Evolutionary conservation across 23 tunicate genomes (phyloP), one percentile per base, ranked within the genome.

Genomic region (Trididemnum miniatum): DNA sequence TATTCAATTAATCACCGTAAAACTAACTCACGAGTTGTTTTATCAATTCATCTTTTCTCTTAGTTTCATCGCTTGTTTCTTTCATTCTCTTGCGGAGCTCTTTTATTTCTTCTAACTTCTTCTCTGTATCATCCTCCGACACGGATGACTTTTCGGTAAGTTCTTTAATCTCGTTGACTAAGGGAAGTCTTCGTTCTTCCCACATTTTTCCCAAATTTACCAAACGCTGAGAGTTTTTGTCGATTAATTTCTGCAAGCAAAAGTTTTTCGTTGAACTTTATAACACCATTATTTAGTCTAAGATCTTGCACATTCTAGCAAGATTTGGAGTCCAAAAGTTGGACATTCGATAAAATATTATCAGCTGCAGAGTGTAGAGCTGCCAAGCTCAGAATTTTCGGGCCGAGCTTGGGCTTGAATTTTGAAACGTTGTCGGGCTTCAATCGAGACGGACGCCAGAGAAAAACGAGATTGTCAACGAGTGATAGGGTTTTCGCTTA

Each of bases 1-100:
- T n/a, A n/a, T n/a, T n/a, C n/a, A n/a, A n/a, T n/a, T n/a, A n/a
- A n/a, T n/a, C n/a, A n/a, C n/a, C n/a, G n/a, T n/a, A n/a, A n/a
- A n/a, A n/a, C n/a, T n/a, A n/a, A 44, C 76, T 50, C 28, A 88
- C 93, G 83, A 93, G 80, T 76, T 93, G 93, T 84, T 93, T 84
- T 33, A 83, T 78, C 71, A 88, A 28, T 34, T 88, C 86, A 51
- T 93, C 98, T 39, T 93, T 93, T 32, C 74, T 80, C 52, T 93
- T 93, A 20, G 91, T 83, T 36, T 93, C 98, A 1, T 87, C 93
- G 51, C 80, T 84, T 27, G 79, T 71, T 64, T 88, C 98, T 84
- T 84, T 84, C 91, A 93, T 88, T 65, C 93, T 69, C 71, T 65
- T 85, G 22, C 98, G 86, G 15, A 93, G 52, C 31, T 79, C 39